Evolutionary conservation across 2,797 vertebrate genomes (phyloP), one percentile per base, ranked within the genome.

Genomic region (Gobio occitaniae): DNA sequence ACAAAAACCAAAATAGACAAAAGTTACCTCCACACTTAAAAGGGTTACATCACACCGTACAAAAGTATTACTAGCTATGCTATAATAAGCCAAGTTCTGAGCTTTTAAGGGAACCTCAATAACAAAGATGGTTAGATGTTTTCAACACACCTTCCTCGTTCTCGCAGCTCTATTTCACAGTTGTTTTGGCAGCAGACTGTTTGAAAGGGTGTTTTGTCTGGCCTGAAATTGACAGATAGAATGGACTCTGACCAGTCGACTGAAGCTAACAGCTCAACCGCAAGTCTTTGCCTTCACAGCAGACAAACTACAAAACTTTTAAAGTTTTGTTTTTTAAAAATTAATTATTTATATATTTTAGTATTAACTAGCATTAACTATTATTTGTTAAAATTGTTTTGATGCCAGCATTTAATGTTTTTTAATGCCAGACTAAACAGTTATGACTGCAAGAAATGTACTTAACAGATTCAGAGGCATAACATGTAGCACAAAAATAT

Each of bases 121-220:
- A n/a, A 47, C 19, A 78, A 78, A 61, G 21, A 78, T 63, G 25
- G 77, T 65, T 6, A 32, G 77, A 19, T 79, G 44, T 79, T 79
- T 65, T 47, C 54, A 54, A 66, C 25, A 66, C 77, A 66, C 44
- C 61, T 65, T 66, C 56, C 44, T 21, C 11, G 1, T 65, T 29
- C 36, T 9, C 17, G 2, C 66, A 69, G 32, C 76, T 83, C 63
- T 71, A 82, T 77, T 86, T 85, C 69, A 79, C 48, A 65, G 25
- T 72, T 84, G 63, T 86, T 87, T 84, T 65, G 75, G 66, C 78
- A 74, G 68, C 77, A 72, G 56, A 65, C 84, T 38, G 44, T 72
- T 74, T 85, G 77, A 84, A 59, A 63, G 77, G 15, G 36, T 83
- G 86, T 78, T 79, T 78, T 84, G 81, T 75, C 10, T 68, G 76